Evolutionary conservation across 2,113 vertebrate genomes (phyloP).

Genomic region (Mormyrus lacerda): DNA sequence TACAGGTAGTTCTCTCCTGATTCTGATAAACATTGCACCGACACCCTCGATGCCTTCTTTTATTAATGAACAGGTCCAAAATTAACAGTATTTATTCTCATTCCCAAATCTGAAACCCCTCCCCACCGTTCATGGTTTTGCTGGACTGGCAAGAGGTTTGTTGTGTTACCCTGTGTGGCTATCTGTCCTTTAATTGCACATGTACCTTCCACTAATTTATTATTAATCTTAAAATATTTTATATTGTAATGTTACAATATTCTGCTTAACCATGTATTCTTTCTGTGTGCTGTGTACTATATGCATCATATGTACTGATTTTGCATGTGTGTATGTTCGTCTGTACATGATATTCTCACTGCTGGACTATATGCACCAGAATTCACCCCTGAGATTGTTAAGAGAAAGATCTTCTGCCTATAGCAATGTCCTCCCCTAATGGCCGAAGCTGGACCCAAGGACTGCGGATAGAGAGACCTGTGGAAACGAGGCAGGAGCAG

Average conservation of each 20-base stretch:
- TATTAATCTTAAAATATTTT: neutral
- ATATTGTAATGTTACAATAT: neutral
- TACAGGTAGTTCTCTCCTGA: too few relatives aligned
- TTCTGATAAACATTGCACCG: too few relatives aligned
- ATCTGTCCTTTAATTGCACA: neutral
- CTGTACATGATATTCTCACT: neutral
- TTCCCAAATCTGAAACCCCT: neutral
- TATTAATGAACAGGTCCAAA: too few relatives aligned
- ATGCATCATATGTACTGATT: neutral
- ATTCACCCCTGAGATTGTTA: neutral
- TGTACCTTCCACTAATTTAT: neutral
- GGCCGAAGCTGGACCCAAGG: neutral
- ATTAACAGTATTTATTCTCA: too few relatives aligned
- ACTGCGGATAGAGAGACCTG: neutral
- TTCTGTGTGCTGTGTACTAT: neutral
- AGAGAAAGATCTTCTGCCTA: neutral
- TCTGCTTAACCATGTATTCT: neutral
- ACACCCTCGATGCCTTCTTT: too few relatives aligned
- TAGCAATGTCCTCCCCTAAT: neutral
- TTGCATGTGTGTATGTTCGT: neutral
- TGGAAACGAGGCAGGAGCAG: neutral
- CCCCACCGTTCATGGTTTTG: neutral
- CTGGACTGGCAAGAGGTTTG: neutral
- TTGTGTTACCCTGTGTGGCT: neutral
- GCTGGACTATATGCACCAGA: neutral